Base-by-base conservation (phyloP, 2,888 invertebrate species). In the Sacculina carcini region DNA sequence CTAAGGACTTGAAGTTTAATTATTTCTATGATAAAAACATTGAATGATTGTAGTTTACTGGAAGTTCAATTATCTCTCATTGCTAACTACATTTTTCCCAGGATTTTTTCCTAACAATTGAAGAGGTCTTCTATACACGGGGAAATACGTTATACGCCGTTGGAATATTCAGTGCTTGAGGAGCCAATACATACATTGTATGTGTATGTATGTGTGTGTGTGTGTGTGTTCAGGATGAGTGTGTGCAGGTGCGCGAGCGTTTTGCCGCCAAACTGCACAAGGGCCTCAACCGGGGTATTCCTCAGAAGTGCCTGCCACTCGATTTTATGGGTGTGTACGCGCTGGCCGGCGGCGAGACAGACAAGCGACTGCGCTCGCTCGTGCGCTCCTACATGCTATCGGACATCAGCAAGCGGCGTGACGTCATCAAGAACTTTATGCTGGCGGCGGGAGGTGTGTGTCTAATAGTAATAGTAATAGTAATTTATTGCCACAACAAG, bases 241-340 rank as follows among this genome's bases (percentile, higher is more conserved):
- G 53, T 32, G 46, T 51, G 50, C 78, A 85, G 72, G 94, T 94
- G 1, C 73, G 90, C 59, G 81, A 85, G 67, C 73, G 76, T 48
- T 92, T 96, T 65, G 79, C 86, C 5, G 72, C 76, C 44, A 94
- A 96, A 69, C 68, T 96, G 59, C 90, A 96, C 66, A 90, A 92
- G 70, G 87, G 86, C 52, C 67, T 80, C 50, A 71, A 75, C 39
- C 67, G 82, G 67, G 83, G 85, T 55, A 75, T 87, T 58, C 85
- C 86, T 3, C 79, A 81, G 63, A 83, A 84, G 64, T 86, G 85
- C 62, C 71, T 96, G 56, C 94, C 94, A 1, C 69, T 96, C 51
- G 90, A 94, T 69, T 96, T 92, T 69, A 86, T 94, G 87, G 85
- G 87, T 19, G 84, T 85, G 66, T 90, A 94, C 68, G 83, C 82